phyloP scores from a whole-genome alignment of 2,113 vertebrate species.

The Neotragus pygmaeus region DNA sequence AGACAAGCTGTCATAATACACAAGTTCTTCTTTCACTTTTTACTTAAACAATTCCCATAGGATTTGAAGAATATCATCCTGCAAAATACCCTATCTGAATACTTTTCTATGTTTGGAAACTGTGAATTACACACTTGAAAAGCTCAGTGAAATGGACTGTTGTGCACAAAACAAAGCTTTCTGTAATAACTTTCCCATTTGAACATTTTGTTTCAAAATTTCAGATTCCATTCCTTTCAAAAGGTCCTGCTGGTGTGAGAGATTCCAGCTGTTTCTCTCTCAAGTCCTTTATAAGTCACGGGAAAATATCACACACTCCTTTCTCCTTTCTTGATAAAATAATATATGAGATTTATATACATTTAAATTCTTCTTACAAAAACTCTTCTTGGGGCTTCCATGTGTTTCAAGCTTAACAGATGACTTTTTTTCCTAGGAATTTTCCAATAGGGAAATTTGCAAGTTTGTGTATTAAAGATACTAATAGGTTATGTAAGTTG shows the following conservation, averaged over 20 bases:
- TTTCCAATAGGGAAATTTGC: background rate
- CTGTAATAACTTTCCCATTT: conserved; percentile 18
- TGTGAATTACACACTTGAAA: conserved; percentile 22
- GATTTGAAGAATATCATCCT: no score
- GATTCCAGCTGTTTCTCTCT: conserved; percentile 2
- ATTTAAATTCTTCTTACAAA: background rate
- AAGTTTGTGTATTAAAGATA: background rate
- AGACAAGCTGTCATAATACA: background rate
- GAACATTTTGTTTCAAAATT: conserved; percentile 30
- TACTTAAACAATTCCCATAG: background rate
- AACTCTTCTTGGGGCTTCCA: background rate
- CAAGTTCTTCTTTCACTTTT: background rate
- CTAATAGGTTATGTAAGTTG: background rate
- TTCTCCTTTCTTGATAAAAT: background rate
- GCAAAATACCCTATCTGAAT: no score
- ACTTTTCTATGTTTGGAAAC: background rate
- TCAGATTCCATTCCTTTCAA: conserved; percentile 19
- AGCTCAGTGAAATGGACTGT: background rate
- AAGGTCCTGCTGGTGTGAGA: background rate
- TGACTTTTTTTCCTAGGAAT: background rate
- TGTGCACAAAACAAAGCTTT: conserved; percentile 28
- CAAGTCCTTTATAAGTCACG: background rate
- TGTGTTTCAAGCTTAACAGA: conserved; percentile 9
- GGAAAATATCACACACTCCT: background rate
- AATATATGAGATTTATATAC: background rate